Percentiles rank a stretch among this genome's conserved stretches.
Evolutionary conservation across 2,113 vertebrate species (phyloP).

Genomic region (Aphyosemion australe): DNA sequence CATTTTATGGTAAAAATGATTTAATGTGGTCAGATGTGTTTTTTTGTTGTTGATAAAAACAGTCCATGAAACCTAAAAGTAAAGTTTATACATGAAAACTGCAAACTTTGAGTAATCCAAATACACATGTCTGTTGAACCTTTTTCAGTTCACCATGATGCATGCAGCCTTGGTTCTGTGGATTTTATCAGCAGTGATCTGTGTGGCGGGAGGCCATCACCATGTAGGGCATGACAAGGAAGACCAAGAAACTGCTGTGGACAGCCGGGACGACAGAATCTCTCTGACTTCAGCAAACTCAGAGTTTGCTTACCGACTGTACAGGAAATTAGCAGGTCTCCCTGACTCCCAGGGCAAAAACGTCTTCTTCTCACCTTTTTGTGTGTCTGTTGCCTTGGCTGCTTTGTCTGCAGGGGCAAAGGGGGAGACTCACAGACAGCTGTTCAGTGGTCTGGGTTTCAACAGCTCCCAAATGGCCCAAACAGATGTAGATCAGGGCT

Average conservation of each 20-base stretch:
- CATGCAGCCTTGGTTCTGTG: conserved; percentile 43
- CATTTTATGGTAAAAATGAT: no score
- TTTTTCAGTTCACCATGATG: conserved; percentile 52
- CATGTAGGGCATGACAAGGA: neutral
- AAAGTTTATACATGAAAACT: neutral
- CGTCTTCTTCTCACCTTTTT: conserved; percentile 83
- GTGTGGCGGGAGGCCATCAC: conserved; percentile 34
- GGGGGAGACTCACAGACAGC: conserved; percentile 73
- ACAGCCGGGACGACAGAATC: conserved; percentile 1
- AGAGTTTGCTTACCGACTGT: conserved; percentile 77
- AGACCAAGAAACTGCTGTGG: conserved; percentile 18
- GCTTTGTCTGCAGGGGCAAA: conserved; percentile 76
- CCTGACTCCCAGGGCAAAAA: conserved; percentile 68
- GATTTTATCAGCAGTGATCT: conserved; percentile 57
- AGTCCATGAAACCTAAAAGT: no score
- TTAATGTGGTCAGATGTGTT: no score
- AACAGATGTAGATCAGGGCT: conserved; percentile 45
- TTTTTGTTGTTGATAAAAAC: no score
- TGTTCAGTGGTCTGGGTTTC: conserved; percentile 72
- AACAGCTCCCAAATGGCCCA: conserved; percentile 33
- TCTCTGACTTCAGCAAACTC: conserved; percentile 60
- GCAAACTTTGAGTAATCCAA: conserved; percentile 33
- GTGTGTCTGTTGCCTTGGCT: conserved; percentile 78
- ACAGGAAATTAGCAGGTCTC: conserved; percentile 66
- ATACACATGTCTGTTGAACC: conserved; percentile 35